Evolutionary conservation across 2,797 vertebrate genomes (phyloP).

Genomic region (Pelodytes ibericus): DNA sequence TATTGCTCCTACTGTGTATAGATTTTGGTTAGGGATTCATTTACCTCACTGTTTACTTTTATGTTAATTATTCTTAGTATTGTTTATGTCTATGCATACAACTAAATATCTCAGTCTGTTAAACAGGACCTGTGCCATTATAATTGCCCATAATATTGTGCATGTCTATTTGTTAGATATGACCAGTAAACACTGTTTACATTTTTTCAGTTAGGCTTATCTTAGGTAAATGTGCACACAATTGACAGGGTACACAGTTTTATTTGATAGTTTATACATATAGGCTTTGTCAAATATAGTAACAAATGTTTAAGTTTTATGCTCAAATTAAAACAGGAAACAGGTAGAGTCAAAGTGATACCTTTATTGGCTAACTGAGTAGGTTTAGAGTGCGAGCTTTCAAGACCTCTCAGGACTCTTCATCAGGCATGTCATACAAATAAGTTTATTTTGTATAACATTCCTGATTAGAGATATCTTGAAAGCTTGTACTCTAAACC

Average conservation of each 20-base stretch:
- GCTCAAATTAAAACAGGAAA: no score
- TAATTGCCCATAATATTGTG: not conserved
- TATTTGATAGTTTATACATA: not conserved
- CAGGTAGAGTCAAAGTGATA: no score
- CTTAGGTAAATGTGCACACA: not conserved
- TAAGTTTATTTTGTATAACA: no score
- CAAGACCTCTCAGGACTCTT: no score
- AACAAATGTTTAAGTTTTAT: no score
- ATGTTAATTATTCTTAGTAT: conserved; percentile 21
- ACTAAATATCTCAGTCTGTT: not conserved
- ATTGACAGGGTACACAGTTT: not conserved
- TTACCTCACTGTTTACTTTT: conserved; percentile 10
- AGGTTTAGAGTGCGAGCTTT: no score
- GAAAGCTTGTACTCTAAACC: no score
- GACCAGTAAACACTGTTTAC: not conserved
- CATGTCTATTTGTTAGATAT: not conserved
- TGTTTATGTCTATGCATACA: conserved; percentile 6
- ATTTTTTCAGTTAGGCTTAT: not conserved
- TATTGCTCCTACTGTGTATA: conserved; percentile 43
- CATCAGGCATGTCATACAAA: no score
- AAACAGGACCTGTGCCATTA: not conserved
- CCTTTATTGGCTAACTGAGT: no score
- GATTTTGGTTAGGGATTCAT: not conserved
- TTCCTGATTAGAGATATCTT: no score
- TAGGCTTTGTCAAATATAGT: not conserved